A percentile compares a stretch with the other conserved stretches of the same genome.
Evolutionary conservation across 37 sponge, comb jelly and placozoan species (phyloP).

Genomic region (Axinella damicornis): DNA sequence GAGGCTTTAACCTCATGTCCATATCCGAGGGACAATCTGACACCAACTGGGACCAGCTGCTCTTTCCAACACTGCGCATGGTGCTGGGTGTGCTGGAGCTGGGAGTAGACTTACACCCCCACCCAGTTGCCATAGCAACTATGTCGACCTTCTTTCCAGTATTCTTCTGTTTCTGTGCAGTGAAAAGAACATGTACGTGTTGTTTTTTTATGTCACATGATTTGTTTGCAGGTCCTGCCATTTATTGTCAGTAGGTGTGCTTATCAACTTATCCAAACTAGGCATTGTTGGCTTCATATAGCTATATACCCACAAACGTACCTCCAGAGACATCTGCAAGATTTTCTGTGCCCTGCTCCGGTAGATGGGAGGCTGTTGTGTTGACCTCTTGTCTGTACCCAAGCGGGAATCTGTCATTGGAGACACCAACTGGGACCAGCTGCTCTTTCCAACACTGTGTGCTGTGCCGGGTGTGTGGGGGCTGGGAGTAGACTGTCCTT

Average conservation of each 20-base stretch:
- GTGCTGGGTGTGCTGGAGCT: slow-evolving; percentile 40
- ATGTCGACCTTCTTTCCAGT: slow-evolving; percentile 19
- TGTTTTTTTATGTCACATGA: no score
- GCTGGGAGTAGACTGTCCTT: slow-evolving; percentile 6
- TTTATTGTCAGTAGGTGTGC: no score
- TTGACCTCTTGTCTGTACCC: not conserved
- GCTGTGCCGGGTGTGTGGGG: slow-evolving; percentile 40
- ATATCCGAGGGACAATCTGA: slow-evolving; percentile 15
- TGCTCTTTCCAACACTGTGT: not conserved
- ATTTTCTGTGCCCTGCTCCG: slow-evolving; percentile 45
- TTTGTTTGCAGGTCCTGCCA: no score
- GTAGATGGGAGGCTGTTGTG: not conserved
- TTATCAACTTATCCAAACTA: no score
- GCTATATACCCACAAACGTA: no score
- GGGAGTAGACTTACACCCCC: slow-evolving; percentile 42
- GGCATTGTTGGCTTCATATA: no score
- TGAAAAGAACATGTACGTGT: no score
- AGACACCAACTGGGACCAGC: slow-evolving; percentile 18
- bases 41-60: slow-evolving; percentile 5
- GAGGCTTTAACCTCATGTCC: not conserved
- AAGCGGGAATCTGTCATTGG: not conserved
- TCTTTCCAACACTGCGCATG: not conserved
- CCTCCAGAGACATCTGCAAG: slow-evolving; percentile 26
- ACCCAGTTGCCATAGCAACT: slow-evolving; percentile 23
- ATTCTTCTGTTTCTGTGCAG: slow-evolving; percentile 7